Evolutionary conservation across 2,113 vertebrate species (phyloP), one percentile per base, ranked within the genome.

Genomic region (Connochaetes taurinus): DNA sequence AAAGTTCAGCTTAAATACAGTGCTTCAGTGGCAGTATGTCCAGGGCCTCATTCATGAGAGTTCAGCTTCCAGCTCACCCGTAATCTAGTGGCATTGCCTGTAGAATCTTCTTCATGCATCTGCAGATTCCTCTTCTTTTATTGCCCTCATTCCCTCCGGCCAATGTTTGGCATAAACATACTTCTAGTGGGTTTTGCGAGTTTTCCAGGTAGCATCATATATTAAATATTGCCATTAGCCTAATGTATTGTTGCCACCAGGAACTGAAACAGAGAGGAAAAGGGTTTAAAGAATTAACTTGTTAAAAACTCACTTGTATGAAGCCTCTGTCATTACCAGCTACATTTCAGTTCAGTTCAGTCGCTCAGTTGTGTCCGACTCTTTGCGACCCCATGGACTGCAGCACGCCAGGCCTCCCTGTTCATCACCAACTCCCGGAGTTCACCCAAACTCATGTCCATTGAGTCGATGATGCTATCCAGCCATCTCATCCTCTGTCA

Each of bases 281-380:
- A 19, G 36, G 27, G 14, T 57, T 92, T 67, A 82, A 57, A 87
- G n/a, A 57, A 52, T 25, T 25, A 90, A 55, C 40, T 89, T 64
- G 50, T 36, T 64, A 21, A 82, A 90, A 78, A 31, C 33, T 57
- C 25, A 45, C 17, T 87, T 91, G 16, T 15, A 5, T 6, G 31
- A 62, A 92, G 36, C 31, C 29, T 71, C 31, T 83, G 23, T 64
- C 47, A 6, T 36, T 58, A 4, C 11, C 13, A 71, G 13, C 50
- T 45, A 16, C 16, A 12, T 29, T 33, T 62, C 14, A 16, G 29
- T 62, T 62, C 60, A 62, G 31, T 33, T 7, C 29, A 62, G 60
- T 33, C 3, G 0, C 60, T 62, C 60, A 62, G 0, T 33, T 1
- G 0, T 16, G 29, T 62, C 60, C 0, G 6, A 33, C 31, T 62